These are phyloP conservation scores for Uloborus plumipes DNA, from an alignment of 2,888 invertebrate genomes.

Conservation along the genomic window DNA sequence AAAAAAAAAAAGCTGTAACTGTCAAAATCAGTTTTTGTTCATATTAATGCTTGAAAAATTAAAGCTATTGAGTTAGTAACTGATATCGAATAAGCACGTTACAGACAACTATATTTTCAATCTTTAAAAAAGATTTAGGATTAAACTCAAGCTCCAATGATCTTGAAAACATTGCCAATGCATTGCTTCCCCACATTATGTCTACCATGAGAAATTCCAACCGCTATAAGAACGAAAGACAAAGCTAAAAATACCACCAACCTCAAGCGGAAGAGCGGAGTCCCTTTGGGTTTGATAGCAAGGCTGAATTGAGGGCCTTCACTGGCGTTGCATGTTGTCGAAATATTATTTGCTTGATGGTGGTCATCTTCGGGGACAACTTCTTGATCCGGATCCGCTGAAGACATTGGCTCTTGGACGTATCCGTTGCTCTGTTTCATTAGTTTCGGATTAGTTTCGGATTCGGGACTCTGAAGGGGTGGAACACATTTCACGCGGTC, in stretches of 20 bases:
- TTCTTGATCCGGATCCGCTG: constrained; percentile 26
- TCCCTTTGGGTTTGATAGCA: constrained; percentile 56
- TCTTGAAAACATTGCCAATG: not conserved
- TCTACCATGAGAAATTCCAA: constrained; percentile 12
- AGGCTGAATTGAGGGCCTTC: constrained; percentile 45
- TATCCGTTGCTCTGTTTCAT: constrained; percentile 57
- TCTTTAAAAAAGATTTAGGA: no score
- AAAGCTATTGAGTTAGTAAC: no score
- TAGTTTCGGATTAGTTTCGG: constrained; percentile 28
- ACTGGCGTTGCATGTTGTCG: not conserved
- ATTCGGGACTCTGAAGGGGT: constrained; percentile 15
- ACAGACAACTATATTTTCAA: no score
- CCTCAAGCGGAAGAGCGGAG: constrained; percentile 53
- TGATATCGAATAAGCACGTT: no score
- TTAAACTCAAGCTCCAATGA: no score
- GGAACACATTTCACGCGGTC: constrained; percentile 43
- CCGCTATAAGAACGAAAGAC: constrained; percentile 4
- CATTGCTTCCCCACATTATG: not conserved
- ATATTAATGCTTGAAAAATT: no score
- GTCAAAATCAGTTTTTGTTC: no score
- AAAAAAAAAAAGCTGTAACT: no score
- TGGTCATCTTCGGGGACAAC: constrained; percentile 7
- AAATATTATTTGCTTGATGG: constrained; percentile 19
- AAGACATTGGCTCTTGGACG: constrained; percentile 51
- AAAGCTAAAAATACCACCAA: constrained; percentile 46